Evolutionary conservation across 2,797 vertebrate species (phyloP).

Genomic region (Thalassophryne amazonica): DNA sequence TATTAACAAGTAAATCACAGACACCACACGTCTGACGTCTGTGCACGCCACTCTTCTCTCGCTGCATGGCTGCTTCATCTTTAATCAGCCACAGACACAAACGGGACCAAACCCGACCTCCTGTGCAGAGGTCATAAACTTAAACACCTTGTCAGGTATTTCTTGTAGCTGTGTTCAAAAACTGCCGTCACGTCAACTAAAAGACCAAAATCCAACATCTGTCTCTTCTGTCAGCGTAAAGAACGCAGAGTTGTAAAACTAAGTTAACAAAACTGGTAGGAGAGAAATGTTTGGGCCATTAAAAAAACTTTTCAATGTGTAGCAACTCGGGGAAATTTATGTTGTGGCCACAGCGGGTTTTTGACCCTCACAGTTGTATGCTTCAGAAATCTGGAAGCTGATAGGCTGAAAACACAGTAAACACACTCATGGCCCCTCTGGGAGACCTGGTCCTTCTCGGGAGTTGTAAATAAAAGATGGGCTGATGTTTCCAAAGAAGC

Average conservation of each 20-base stretch:
- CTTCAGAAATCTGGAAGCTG: slow-evolving; percentile 6
- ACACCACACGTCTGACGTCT: too few relatives aligned
- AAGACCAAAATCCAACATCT: not conserved
- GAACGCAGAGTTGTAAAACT: not conserved
- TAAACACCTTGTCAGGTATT: not conserved
- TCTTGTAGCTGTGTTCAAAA: not conserved
- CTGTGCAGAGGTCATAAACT: too few relatives aligned
- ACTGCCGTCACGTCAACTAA: not conserved
- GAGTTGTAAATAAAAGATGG: slow-evolving; percentile 71
- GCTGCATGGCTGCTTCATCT: too few relatives aligned
- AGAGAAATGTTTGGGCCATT: not conserved
- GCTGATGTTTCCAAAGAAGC: slow-evolving; percentile 65
- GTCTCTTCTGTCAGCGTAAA: not conserved
- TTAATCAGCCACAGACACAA: too few relatives aligned
- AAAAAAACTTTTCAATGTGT: not conserved
- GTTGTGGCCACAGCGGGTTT: not conserved
- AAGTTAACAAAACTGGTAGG: not conserved
- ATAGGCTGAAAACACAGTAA: slow-evolving; percentile 30
- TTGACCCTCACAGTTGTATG: not conserved
- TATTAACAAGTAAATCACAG: too few relatives aligned
- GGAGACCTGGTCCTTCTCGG: slow-evolving; percentile 26
- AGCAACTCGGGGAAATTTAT: not conserved
- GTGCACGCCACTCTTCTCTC: too few relatives aligned
- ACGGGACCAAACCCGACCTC: too few relatives aligned
- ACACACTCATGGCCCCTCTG: slow-evolving; percentile 27